A percentile compares a stretch with the other conserved stretches of the same genome.
Evolutionary conservation across 1,140 invertebrate genomes (phyloP).

Genomic region (Drosophila chauvacae): DNA sequence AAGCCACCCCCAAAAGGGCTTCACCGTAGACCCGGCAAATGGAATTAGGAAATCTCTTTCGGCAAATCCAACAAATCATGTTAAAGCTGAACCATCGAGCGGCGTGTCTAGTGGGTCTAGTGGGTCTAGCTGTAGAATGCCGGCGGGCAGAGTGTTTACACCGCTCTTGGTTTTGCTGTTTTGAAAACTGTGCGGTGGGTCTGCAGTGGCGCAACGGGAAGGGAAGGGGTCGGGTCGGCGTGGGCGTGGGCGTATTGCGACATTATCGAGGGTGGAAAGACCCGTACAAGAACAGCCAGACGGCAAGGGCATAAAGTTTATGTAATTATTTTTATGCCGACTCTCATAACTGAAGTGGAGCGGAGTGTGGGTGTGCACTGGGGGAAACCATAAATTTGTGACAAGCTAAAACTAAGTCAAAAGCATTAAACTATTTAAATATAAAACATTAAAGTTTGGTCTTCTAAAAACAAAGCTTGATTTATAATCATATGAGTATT

Average conservation of each 20-base stretch:
- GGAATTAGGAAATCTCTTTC: constrained; percentile 80
- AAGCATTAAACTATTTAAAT: too few relatives aligned
- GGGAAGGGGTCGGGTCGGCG: constrained; percentile 22
- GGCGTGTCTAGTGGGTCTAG: constrained; percentile 16
- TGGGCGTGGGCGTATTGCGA: constrained; percentile 66
- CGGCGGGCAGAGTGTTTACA: constrained; percentile 68
- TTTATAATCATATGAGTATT: too few relatives aligned
- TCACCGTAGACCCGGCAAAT: constrained; percentile 54
- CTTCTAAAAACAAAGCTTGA: too few relatives aligned
- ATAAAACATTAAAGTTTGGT: too few relatives aligned
- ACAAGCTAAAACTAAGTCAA: too few relatives aligned
- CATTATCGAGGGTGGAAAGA: constrained; percentile 76
- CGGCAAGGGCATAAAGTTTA: constrained; percentile 74
- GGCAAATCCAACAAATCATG: constrained; percentile 83
- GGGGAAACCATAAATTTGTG: background rate
- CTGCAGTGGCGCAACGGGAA: constrained; percentile 17
- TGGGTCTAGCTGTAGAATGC: constrained; percentile 27
- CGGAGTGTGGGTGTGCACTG: constrained; percentile 27
- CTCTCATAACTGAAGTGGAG: constrained; percentile 49
- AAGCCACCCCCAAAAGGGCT: constrained; percentile 48
- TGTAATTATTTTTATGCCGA: constrained; percentile 83
- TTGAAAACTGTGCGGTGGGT: constrained; percentile 72
- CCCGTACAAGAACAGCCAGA: constrained; percentile 71
- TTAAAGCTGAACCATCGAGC: constrained; percentile 69
- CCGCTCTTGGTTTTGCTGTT: constrained; percentile 74